Evolutionary conservation across 2,113 vertebrate genomes (phyloP), one percentile per base, ranked within the genome.

Genomic region (Hyperoodon ampullatus): DNA sequence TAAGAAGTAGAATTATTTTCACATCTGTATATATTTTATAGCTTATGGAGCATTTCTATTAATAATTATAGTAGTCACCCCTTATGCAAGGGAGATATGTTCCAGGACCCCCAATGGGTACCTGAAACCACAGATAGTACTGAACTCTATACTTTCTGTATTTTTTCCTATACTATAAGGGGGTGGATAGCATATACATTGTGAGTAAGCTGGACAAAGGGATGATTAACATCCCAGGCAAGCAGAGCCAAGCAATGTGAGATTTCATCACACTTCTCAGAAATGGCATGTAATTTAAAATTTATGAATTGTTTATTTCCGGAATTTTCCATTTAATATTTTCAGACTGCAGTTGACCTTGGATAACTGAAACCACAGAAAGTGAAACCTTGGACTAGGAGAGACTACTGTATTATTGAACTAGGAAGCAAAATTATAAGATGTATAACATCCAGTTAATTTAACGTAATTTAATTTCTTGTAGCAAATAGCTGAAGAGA

Each of bases 401-500:
- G 77, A 58, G 77, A 39, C 13, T 81, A n/a, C 77, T 23, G 21
- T 78, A n/a, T 87, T 74, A 82, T 2, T 81, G 72, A 82, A 60
- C 35, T 15, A 30, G 61, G 30, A 75, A 75, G 19, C 26, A 83
- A 33, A 94, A 24, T 88, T 63, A 8, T 19, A 55, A 55, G 42
- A 24, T 39, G 3, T 28, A 11, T 58, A 50, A 18, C 13, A 77
- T 92, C 35, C n/a, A 30, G 1, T 94, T 95, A 72, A 96, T 84
- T 87, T 63, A 86, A 91, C 19, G 33, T 89, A 30, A 60, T 92
- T 1, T 94, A 88, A 96, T 65, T 96, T 95, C 90, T 94, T 95
- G 14, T 93, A 99, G 99, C 99, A 99, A 99, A 98, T 99, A 97
- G 98, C 99, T 4, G 99, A 99, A 60, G 99, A 99, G 98, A 99